Evolutionary conservation across 2,113 vertebrate genomes (phyloP).

Genomic region (Mixornis gularis): DNA sequence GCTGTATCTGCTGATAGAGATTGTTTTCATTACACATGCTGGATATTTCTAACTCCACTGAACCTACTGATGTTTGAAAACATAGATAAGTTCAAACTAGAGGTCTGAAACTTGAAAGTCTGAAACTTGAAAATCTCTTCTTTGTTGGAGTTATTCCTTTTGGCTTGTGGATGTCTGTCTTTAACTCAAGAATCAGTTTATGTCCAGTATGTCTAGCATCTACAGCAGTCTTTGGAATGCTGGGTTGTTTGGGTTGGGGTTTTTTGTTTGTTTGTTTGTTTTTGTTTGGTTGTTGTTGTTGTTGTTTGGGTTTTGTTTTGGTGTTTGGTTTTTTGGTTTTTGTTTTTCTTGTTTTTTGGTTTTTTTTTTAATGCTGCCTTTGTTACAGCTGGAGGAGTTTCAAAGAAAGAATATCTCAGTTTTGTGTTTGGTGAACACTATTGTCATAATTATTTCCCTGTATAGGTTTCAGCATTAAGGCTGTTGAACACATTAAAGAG

Average conservation of each 20-base stretch:
- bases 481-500: neutral
- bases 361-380: neutral
- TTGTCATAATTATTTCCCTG: neutral
- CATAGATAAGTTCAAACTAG: neutral
- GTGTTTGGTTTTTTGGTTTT: neutral
- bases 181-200: neutral
- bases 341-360: neutral
- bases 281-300: too few species aligned
- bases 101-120: neutral
- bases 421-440: neutral
- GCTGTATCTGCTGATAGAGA: constrained; percentile 28
- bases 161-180: neutral
- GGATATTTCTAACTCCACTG: neutral
- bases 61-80: constrained; percentile 28
- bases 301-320: neutral
- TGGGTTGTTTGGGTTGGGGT: neutral
- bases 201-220: neutral
- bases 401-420: neutral
- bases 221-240: constrained; percentile 12
- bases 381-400: constrained; percentile 15
- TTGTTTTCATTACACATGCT: constrained; percentile 21
- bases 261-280: too few species aligned
- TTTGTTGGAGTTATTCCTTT: neutral
- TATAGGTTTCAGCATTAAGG: neutral
- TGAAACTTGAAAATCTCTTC: neutral